Conservation (phyloP, 2,888 invertebrate species). For the Dicyrtomina minuta region DNA sequence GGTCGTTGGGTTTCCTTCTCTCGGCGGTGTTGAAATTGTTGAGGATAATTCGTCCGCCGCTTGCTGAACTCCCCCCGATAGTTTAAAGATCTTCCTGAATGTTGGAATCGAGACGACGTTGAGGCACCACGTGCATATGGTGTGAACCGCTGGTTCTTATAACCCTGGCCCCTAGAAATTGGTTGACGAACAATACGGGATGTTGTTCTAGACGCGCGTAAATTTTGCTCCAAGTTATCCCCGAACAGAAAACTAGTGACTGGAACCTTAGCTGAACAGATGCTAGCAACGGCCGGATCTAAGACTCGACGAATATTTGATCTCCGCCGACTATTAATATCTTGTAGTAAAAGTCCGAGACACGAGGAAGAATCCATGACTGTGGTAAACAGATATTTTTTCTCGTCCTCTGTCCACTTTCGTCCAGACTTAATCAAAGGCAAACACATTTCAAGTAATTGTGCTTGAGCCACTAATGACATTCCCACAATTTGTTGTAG, state of each 20-base stretch:
- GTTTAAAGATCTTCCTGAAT: too few relatives aligned
- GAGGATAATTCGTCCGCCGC: too few relatives aligned
- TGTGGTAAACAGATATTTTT: background rate
- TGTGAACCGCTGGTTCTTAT: too few relatives aligned
- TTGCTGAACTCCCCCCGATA: too few relatives aligned
- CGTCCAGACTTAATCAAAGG: background rate
- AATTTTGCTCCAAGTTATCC: background rate
- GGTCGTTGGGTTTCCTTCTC: background rate
- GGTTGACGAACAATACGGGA: too few relatives aligned
- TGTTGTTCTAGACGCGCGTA: background rate
- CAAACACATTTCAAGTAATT: background rate
- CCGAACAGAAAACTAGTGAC: background rate
- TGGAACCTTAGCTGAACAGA: background rate
- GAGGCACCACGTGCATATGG: background rate
- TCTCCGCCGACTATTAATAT: background rate
- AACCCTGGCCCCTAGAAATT: too few relatives aligned
- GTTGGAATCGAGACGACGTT: too few relatives aligned
- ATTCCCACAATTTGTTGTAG: background rate
- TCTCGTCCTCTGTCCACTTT: background rate
- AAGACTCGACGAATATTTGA: background rate
- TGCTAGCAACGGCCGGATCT: background rate
- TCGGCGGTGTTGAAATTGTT: background rate
- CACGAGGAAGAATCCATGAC: background rate
- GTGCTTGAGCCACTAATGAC: background rate
- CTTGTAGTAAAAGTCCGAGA: background rate